phyloP scores from a whole-genome alignment of 1,140 invertebrate genomes.

The Samia ricini region DNA sequence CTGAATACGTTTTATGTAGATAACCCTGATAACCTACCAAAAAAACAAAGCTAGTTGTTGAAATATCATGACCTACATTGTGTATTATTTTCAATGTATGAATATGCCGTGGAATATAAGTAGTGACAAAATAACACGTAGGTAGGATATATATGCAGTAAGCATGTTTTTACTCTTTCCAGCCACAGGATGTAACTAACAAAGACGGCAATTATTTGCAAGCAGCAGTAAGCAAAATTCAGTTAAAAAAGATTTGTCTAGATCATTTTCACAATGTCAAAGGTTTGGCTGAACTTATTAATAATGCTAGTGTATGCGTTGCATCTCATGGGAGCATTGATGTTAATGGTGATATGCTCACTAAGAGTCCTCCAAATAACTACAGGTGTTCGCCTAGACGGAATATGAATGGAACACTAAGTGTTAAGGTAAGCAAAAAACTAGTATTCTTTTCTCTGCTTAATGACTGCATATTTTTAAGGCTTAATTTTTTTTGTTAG shows the following conservation, averaged over 20 bases:
- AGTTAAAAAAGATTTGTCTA: not conserved
- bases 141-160: too few species aligned
- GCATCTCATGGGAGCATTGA: not conserved
- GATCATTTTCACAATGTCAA: not conserved
- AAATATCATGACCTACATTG: too few species aligned
- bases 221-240: not conserved
- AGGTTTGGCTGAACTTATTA: not conserved
- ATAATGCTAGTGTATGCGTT: not conserved
- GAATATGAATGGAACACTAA: not conserved
- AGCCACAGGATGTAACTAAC: not conserved
- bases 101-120: too few species aligned
- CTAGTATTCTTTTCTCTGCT: too few species aligned
- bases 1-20: too few species aligned
- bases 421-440: not conserved
- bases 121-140: too few species aligned
- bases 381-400: not conserved
- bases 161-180: not conserved
- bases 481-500: too few species aligned
- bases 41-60: too few species aligned
- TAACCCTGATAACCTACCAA: too few species aligned
- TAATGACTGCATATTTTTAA: too few species aligned
- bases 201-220: not conserved
- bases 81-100: too few species aligned
- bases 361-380: not conserved
- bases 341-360: not conserved